Evolutionary conservation across 37 sponge, comb jelly and placozoan genomes (phyloP).

Genomic region (Diacarnus erythraeanus): DNA sequence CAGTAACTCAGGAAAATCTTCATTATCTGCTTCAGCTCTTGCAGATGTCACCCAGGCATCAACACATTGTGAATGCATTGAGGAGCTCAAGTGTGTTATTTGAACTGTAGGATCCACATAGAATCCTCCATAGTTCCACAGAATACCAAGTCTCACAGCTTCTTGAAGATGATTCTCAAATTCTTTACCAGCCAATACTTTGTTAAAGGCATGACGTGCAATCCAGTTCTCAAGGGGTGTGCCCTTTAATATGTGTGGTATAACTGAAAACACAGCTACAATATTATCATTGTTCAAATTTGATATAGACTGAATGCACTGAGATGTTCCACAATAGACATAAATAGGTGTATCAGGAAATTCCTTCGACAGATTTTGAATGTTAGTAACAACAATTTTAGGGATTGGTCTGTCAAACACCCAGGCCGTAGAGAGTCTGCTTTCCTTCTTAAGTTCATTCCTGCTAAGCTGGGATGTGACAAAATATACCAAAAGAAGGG

Average conservation of each 20-base stretch:
- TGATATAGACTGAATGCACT: neutral
- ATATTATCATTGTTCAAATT: neutral
- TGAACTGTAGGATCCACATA: neutral
- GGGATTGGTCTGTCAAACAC: neutral
- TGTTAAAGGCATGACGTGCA: neutral
- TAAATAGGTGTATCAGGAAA: neutral
- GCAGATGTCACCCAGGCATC: too few species aligned
- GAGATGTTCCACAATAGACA: conserved; percentile 10
- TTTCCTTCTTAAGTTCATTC: neutral
- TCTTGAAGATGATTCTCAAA: neutral
- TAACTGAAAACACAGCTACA: neutral
- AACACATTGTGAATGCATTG: neutral
- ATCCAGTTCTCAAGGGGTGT: neutral
- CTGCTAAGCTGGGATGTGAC: neutral
- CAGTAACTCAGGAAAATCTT: neutral
- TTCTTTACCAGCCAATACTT: neutral
- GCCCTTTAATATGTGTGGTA: neutral
- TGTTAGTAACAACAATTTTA: neutral
- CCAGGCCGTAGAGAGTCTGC: neutral
- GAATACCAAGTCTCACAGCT: neutral
- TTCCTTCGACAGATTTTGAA: neutral
- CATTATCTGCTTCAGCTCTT: neutral
- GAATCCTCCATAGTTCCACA: neutral
- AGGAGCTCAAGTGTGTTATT: neutral
- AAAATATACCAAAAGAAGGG: too few species aligned